Percentiles rank a stretch among this genome's conserved stretches.
phyloP scores from a whole-genome alignment of 2,113 vertebrate genomes.

The Microtus oregoni region DNA sequence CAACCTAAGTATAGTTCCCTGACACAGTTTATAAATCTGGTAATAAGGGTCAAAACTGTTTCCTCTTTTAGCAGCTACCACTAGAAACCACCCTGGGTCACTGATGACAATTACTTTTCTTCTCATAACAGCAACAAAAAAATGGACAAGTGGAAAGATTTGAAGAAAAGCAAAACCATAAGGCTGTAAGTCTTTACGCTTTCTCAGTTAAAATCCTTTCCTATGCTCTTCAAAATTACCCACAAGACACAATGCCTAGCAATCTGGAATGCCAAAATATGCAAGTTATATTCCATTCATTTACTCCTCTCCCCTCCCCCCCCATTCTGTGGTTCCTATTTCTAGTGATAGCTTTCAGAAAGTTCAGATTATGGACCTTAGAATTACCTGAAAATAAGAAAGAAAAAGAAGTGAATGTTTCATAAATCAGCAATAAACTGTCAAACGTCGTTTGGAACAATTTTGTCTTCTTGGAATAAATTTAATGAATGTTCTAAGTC shows the following conservation, averaged over 20 bases:
- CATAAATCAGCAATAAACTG: slow-evolving; percentile 35
- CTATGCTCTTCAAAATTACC: background rate
- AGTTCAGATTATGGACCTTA: slow-evolving; percentile 16
- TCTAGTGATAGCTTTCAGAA: slow-evolving; percentile 23
- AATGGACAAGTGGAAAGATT: slow-evolving; percentile 19
- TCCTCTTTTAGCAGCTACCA: slow-evolving; percentile 20
- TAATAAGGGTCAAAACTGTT: background rate
- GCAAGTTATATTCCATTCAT: background rate
- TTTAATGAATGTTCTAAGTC: slow-evolving; percentile 26
- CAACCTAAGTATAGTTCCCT: background rate
- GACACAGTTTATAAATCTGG: slow-evolving; percentile 20
- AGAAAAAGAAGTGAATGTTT: slow-evolving; percentile 32
- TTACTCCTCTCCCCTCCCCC: background rate
- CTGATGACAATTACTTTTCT: slow-evolving; percentile 7
- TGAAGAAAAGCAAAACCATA: slow-evolving; percentile 47
- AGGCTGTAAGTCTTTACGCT: background rate
- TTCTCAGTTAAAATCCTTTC: slow-evolving; percentile 10
- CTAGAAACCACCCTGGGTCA: slow-evolving; percentile 25
- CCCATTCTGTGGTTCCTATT: background rate
- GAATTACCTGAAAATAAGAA: slow-evolving; percentile 45
- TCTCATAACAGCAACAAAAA: background rate
- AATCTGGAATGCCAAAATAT: slow-evolving; percentile 43
- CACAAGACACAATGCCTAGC: slow-evolving; percentile 43
- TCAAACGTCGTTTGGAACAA: slow-evolving; percentile 25
- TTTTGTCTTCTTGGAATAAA: slow-evolving; percentile 44